Conservation (phyloP, 2,888 invertebrate genomes). For the Ophion obscuratus region DNA sequence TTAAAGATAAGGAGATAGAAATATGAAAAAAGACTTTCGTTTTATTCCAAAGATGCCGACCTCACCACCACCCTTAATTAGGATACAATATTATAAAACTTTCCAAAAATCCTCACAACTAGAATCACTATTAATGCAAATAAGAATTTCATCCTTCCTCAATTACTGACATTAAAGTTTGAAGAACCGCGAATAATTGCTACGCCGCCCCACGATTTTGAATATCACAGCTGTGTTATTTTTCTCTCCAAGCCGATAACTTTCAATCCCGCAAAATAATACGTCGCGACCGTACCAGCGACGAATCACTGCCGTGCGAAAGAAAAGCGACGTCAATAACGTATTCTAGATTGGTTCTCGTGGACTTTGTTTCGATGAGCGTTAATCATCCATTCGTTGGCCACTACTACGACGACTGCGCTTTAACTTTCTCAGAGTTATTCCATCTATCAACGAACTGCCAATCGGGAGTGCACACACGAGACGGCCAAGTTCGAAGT, state of each 20-base stretch:
- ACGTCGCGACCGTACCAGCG: background rate
- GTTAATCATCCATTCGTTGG: background rate
- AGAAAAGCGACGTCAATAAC: background rate
- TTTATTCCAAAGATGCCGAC: too few species aligned
- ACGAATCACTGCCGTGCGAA: too few species aligned
- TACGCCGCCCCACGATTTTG: background rate
- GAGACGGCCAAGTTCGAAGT: too few species aligned
- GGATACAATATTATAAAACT: too few species aligned
- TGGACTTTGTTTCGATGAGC: conserved; percentile 17
- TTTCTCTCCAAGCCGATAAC: background rate
- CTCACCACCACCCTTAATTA: too few species aligned
- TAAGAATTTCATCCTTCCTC: background rate
- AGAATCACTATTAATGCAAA: background rate
- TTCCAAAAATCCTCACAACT: too few species aligned
- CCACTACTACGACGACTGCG: background rate
- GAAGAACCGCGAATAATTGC: background rate
- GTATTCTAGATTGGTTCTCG: conserved; percentile 19
- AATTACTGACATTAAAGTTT: background rate
- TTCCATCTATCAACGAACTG: too few species aligned
- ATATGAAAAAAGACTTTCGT: too few species aligned
- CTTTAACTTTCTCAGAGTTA: background rate
- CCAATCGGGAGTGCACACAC: too few species aligned
- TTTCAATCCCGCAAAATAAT: background rate
- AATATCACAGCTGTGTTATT: too few species aligned
- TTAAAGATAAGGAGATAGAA: too few species aligned